Evolutionary conservation across 2,888 invertebrate genomes (phyloP).

Genomic region (Marasmarcha lunaedactyla): DNA sequence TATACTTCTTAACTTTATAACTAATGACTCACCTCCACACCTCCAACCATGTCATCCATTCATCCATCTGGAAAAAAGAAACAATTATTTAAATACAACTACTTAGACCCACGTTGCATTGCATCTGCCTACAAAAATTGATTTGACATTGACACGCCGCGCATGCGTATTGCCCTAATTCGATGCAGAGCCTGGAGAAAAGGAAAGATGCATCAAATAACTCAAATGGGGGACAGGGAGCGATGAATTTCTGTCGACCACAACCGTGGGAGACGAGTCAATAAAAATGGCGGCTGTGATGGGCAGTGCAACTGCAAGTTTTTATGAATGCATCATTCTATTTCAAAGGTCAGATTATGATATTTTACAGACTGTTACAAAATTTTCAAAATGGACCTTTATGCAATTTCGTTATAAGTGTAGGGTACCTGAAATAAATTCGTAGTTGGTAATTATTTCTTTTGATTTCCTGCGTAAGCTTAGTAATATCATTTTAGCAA

Average conservation of each 20-base stretch:
- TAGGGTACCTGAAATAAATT: too few species aligned
- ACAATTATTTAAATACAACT: conserved; percentile 23
- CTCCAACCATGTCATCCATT: background rate
- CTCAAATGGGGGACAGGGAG: conserved; percentile 27
- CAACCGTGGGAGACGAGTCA: conserved; percentile 22
- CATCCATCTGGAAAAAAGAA: conserved; percentile 28
- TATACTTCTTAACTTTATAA: too few species aligned
- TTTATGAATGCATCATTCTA: conserved; percentile 26
- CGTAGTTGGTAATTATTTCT: too few species aligned
- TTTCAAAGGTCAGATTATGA: too few species aligned
- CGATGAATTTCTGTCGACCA: conserved; percentile 25
- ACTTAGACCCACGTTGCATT: conserved; percentile 31
- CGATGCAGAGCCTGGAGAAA: conserved; percentile 29
- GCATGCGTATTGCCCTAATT: conserved; percentile 68
- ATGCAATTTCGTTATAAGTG: too few species aligned
- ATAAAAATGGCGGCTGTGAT: conserved; percentile 49
- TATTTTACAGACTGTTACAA: too few species aligned
- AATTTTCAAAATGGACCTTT: too few species aligned
- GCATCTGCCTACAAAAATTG: conserved; percentile 66
- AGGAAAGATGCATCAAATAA: conserved; percentile 28
- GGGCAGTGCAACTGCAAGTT: conserved; percentile 54
- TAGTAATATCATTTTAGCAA: too few species aligned
- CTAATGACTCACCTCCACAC: background rate
- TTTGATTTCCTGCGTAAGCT: too few species aligned
- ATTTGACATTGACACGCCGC: conserved; percentile 66